These are phyloP conservation scores for Matsumyia berberina DNA, from an alignment of 2,888 invertebrate species.

Conservation along the genomic window DNA sequence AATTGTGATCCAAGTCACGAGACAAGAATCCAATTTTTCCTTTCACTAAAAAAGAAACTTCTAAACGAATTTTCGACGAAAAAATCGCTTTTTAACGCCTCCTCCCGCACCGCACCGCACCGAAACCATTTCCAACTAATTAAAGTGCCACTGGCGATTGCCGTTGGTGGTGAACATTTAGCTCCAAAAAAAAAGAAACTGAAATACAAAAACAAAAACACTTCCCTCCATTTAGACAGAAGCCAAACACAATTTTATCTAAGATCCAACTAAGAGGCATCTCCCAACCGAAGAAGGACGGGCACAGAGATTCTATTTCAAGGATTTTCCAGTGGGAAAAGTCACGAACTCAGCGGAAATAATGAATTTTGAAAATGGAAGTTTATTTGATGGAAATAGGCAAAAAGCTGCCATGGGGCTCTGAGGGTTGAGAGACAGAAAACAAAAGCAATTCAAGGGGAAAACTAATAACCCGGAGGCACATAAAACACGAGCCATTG, in stretches of 20 bases:
- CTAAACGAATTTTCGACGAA: conserved; percentile 42
- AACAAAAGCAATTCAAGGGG: conserved; percentile 73
- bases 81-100: conserved; percentile 61
- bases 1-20: conserved; percentile 24
- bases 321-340: conserved; percentile 75
- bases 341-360: conserved; percentile 76
- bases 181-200: conserved; percentile 15
- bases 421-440: conserved; percentile 51
- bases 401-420: conserved; percentile 37
- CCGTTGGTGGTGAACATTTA: conserved; percentile 51
- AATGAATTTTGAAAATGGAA: conserved; percentile 76
- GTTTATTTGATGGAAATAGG: conserved; percentile 75
- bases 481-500: conserved; percentile 71
- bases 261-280: conserved; percentile 53
- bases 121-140: conserved; percentile 67
- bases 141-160: conserved; percentile 70
- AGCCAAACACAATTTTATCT: conserved; percentile 65
- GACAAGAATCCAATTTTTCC: neutral
- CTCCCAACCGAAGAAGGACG: neutral
- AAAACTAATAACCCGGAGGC: conserved; percentile 76
- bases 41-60: conserved; percentile 1
- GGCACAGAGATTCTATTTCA: conserved; percentile 58
- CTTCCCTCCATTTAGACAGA: conserved; percentile 33
- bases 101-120: conserved; percentile 30
- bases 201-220: neutral